These are phyloP conservation scores for Amphipyra tragopoginis DNA, from an alignment of 2,888 invertebrate species.

Conservation along the genomic window DNA sequence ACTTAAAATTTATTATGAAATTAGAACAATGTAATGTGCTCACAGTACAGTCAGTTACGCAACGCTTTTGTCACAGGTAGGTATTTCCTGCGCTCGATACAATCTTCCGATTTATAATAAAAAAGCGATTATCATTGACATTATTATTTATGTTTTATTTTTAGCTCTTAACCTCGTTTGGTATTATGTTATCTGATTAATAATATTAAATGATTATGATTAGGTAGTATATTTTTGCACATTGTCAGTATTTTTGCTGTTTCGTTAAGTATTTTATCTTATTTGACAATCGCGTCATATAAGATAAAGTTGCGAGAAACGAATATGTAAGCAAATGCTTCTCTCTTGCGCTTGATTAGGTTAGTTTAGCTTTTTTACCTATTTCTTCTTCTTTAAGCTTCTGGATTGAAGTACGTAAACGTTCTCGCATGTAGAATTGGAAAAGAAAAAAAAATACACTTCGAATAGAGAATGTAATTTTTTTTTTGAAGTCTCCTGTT, in stretches of 20 bases:
- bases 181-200: constrained; percentile 2
- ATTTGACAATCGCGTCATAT: not conserved
- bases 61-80: constrained; percentile 2
- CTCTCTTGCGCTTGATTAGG: too few species aligned
- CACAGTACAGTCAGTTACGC: constrained; percentile 21
- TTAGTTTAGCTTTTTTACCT: too few species aligned
- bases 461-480: too few species aligned
- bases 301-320: too few species aligned
- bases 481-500: too few species aligned
- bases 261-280: too few species aligned
- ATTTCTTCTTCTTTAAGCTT: too few species aligned
- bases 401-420: too few species aligned
- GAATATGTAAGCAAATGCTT: too few species aligned
- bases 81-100: constrained; percentile 21
- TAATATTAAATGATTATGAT: constrained; percentile 27
- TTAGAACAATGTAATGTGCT: not conserved
- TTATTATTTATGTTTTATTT: constrained; percentile 12
- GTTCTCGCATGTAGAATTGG: too few species aligned
- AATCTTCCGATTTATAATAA: constrained; percentile 26
- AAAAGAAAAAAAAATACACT: too few species aligned
- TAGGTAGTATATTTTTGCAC: constrained; percentile 14
- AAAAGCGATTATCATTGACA: constrained; percentile 31
- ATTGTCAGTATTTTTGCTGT: not conserved
- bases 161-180: constrained; percentile 36
- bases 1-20: too few species aligned